phyloP scores from a whole-genome alignment of 2,797 vertebrate genomes.

The Lerista edwardsae region DNA sequence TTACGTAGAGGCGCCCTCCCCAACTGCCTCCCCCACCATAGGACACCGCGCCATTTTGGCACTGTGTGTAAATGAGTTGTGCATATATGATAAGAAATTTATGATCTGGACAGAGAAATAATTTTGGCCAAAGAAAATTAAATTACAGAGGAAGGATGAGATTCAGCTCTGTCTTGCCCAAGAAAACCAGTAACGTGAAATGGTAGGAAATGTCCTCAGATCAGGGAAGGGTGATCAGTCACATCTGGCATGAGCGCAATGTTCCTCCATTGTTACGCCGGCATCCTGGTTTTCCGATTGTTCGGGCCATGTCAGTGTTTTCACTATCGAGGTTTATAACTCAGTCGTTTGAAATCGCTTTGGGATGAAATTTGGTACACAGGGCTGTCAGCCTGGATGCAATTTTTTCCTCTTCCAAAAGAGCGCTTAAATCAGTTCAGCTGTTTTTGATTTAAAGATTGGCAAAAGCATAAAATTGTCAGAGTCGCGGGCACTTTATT shows the following conservation, averaged over 20 bases:
- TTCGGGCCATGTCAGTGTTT: constrained; percentile 61
- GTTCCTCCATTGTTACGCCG: constrained; percentile 35
- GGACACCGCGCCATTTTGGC: too few relatives aligned
- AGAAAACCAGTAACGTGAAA: neutral
- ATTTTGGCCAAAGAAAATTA: neutral
- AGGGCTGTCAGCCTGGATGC: constrained; percentile 51
- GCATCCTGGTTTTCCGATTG: constrained; percentile 38
- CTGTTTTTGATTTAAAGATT: constrained; percentile 73
- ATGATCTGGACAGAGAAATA: neutral
- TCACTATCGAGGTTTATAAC: constrained; percentile 65
- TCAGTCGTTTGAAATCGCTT: constrained; percentile 58
- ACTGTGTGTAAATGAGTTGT: too few relatives aligned
- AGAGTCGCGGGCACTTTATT: constrained; percentile 65
- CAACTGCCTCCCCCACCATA: too few relatives aligned
- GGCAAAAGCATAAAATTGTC: constrained; percentile 69
- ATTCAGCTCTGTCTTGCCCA: neutral
- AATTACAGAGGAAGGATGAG: neutral
- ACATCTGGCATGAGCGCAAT: constrained; percentile 19
- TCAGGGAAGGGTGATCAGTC: neutral
- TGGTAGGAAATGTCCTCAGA: neutral
- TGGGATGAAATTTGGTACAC: constrained; percentile 60
- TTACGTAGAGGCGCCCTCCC: too few relatives aligned
- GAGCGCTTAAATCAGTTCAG: constrained; percentile 66
- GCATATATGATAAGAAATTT: too few relatives aligned
- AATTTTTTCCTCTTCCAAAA: constrained; percentile 64